Conservation (phyloP, 1,140 invertebrate genomes). For the Pseudomyrmex gracilis region DNA sequence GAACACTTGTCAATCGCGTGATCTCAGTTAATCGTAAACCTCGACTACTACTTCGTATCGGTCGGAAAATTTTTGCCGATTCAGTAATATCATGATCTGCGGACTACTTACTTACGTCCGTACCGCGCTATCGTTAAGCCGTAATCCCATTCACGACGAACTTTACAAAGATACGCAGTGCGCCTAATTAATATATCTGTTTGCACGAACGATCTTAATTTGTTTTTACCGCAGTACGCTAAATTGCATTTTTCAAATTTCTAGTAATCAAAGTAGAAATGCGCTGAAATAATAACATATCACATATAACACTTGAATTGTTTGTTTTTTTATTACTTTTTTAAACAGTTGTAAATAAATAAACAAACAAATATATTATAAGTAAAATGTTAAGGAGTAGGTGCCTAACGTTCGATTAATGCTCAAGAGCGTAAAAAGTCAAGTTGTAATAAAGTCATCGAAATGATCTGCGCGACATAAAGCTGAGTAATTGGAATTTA, state of each 20-base stretch:
- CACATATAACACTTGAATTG: neutral
- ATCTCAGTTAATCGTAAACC: conserved; percentile 24
- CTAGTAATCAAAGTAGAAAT: conserved; percentile 28
- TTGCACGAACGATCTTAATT: conserved; percentile 34
- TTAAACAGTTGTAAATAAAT: too few relatives aligned
- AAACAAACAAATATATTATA: neutral
- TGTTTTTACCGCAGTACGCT: conserved; percentile 6
- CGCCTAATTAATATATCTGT: conserved; percentile 42
- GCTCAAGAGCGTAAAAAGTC: conserved; percentile 32
- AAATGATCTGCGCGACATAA: conserved; percentile 21
- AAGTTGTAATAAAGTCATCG: conserved; percentile 41
- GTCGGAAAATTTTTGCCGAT: conserved; percentile 39
- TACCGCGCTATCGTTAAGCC: neutral
- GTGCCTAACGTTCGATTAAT: too few relatives aligned
- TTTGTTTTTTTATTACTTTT: too few relatives aligned
- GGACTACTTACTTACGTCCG: neutral
- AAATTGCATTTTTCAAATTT: conserved; percentile 32
- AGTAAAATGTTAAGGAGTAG: too few relatives aligned
- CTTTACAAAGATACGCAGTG: conserved; percentile 30
- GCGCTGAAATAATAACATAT: conserved; percentile 26
- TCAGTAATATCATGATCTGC: neutral
- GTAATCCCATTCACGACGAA: conserved; percentile 11
- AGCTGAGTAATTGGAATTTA: conserved; percentile 47
- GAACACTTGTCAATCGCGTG: neutral
- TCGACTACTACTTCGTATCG: neutral